A percentile compares a stretch with the other conserved stretches of the same genome.
phyloP scores from a whole-genome alignment of 2,113 vertebrate species.

The Paratilapia polleni region DNA sequence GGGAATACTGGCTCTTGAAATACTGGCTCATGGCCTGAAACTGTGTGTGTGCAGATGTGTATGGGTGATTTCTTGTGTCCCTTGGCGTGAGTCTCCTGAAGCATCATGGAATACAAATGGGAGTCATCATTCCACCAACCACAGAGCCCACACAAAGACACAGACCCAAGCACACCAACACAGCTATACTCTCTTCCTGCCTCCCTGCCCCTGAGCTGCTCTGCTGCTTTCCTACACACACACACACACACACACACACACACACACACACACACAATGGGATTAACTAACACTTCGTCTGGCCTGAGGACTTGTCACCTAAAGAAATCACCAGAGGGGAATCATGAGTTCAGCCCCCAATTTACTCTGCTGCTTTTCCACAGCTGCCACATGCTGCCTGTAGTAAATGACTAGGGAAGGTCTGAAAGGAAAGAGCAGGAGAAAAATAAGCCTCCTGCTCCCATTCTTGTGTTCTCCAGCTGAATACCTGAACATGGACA shows the following conservation, averaged over 20 bases:
- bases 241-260: constrained; percentile 15
- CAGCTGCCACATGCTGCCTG: constrained; percentile 33
- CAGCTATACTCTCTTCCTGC: constrained; percentile 1
- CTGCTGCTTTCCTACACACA: background rate
- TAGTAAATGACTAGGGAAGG: constrained; percentile 30
- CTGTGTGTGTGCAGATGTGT: background rate
- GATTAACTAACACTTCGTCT: constrained; percentile 50
- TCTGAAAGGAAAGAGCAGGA: background rate
- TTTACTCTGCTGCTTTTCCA: constrained; percentile 48
- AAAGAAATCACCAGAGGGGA: constrained; percentile 43
- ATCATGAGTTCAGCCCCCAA: constrained; percentile 48
- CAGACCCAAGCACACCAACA: constrained; percentile 6
- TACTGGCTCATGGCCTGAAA: constrained; percentile 17
- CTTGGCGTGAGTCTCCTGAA: background rate
- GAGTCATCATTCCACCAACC: constrained; percentile 25
- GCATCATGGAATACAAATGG: constrained; percentile 36
- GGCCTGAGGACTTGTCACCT: constrained; percentile 35
- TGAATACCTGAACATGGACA: constrained; percentile 9
- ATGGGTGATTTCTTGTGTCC: constrained; percentile 25
- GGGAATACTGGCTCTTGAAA: constrained; percentile 28
- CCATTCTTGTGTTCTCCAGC: constrained; percentile 6
- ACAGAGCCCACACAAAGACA: background rate
- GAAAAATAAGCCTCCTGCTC: background rate
- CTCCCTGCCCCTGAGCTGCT: constrained; percentile 25
- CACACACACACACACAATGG: constrained; percentile 15